Base-by-base conservation (phyloP, 92 coral and sea anemone species). In the Virgularia gustaviana region DNA sequence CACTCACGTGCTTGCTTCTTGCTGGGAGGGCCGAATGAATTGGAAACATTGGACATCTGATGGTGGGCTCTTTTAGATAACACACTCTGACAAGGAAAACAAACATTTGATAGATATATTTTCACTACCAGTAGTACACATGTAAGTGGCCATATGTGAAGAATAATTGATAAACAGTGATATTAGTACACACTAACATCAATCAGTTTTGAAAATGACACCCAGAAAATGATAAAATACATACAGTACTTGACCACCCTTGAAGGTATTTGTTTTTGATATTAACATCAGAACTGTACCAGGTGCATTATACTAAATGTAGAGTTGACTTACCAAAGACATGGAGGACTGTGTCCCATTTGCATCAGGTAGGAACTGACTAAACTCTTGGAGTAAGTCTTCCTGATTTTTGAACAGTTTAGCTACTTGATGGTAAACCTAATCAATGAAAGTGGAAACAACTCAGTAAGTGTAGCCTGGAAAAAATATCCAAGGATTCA, bases 281-380 rank as follows among this genome's bases (percentile, higher is more conserved):
- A n/a, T n/a, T n/a, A n/a, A n/a, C n/a, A n/a, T n/a, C n/a, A n/a
- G n/a, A n/a, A n/a, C n/a, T n/a, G n/a, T n/a, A n/a, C n/a, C n/a
- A n/a, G n/a, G n/a, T n/a, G n/a, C n/a, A n/a, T n/a, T n/a, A n/a
- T n/a, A n/a, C n/a, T n/a, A n/a, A n/a, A n/a, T n/a, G n/a, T n/a
- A n/a, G n/a, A n/a, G n/a, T n/a, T 47, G 6, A 52, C 58, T 3
- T 52, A 52, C 58, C 58, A 52, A 52, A 33, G 11, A 4, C 58
- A 52, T 52, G 22, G 58, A 52, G 22, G 58, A 52, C 13, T 52
- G 58, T 7, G 89, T 86, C 0, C 98, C 98, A 78, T 89, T 92
- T 0, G 98, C 98, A 87, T 92, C 98, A 65, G 98, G 98, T 28
- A 92, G 91, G 57, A 92, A 92, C 79, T 92, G 98, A 71, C 98